phyloP scores from a whole-genome alignment of 2,797 vertebrate species.

The Peromyscus melanophrys region DNA sequence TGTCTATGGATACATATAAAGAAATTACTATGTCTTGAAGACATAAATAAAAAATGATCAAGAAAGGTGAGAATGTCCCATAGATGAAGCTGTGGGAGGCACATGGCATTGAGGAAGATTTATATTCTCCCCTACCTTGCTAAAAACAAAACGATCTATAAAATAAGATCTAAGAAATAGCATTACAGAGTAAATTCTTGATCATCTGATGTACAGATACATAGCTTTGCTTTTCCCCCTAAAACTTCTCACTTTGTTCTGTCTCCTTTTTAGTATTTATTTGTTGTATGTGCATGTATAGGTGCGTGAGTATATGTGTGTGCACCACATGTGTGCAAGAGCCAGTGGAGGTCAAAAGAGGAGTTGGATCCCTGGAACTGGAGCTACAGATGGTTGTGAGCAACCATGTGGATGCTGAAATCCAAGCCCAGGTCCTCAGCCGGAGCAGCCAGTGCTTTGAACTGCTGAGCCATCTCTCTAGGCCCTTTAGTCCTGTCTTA shows the following conservation, averaged over 20 bases:
- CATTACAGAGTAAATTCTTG: background rate
- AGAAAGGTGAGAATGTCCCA: slow-evolving; percentile 1
- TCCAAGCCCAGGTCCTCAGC: background rate
- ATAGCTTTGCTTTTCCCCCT: background rate
- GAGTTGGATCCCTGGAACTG: background rate
- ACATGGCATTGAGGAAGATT: background rate
- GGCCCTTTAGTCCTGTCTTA: background rate
- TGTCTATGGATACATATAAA: background rate
- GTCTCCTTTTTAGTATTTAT: background rate
- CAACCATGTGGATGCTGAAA: background rate
- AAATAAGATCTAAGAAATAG: background rate
- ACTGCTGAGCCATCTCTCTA: background rate
- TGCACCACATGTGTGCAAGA: background rate
- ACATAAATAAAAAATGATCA: background rate
- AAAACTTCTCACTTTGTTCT: background rate
- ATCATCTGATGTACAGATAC: background rate
- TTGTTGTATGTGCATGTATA: background rate
- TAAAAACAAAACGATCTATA: background rate
- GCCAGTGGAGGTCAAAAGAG: background rate
- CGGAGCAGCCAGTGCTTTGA: background rate
- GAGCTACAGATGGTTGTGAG: background rate
- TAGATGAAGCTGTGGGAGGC: background rate
- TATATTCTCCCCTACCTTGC: background rate
- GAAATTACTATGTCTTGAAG: background rate
- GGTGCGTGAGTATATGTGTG: background rate